phyloP scores from a whole-genome alignment of 2,113 vertebrate genomes.

The Prunella fulvescens region DNA sequence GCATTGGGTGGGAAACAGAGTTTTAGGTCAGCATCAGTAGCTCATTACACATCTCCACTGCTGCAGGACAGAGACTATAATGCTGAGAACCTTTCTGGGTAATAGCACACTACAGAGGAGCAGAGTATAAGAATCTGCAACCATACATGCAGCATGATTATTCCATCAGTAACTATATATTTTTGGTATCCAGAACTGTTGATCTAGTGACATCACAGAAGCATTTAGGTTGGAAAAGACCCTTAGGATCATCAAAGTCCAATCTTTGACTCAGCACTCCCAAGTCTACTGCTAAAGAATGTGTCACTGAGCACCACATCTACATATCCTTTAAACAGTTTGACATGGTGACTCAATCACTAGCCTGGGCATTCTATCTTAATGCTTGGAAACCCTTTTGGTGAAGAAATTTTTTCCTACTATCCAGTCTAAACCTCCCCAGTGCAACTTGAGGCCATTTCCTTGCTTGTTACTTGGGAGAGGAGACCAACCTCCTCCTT shows the following conservation, averaged over 20 bases:
- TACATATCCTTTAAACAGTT: not conserved
- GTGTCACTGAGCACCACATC: no score
- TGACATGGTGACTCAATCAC: not conserved
- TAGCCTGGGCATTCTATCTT: not conserved
- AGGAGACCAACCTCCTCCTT: not conserved
- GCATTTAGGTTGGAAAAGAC: not conserved
- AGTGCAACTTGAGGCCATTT: not conserved
- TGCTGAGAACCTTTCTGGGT: not conserved
- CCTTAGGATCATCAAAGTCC: no score
- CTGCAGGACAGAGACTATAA: not conserved
- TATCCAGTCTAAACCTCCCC: not conserved
- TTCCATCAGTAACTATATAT: not conserved
- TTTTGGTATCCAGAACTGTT: not conserved
- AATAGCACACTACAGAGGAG: not conserved
- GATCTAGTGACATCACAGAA: not conserved
- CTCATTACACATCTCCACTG: not conserved
- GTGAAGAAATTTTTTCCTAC: not conserved
- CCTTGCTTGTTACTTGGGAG: not conserved
- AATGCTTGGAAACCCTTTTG: fast-evolving
- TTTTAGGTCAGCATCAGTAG: not conserved
- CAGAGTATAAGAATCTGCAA: not conserved
- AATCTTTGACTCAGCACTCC: not conserved
- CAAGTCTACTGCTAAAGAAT: not conserved
- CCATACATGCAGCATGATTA: not conserved
- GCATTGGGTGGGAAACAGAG: fast-evolving